Evolutionary conservation across 1,140 invertebrate genomes (phyloP), one percentile per base, ranked within the genome.

Genomic region (Leptinotarsa undecemlineata): DNA sequence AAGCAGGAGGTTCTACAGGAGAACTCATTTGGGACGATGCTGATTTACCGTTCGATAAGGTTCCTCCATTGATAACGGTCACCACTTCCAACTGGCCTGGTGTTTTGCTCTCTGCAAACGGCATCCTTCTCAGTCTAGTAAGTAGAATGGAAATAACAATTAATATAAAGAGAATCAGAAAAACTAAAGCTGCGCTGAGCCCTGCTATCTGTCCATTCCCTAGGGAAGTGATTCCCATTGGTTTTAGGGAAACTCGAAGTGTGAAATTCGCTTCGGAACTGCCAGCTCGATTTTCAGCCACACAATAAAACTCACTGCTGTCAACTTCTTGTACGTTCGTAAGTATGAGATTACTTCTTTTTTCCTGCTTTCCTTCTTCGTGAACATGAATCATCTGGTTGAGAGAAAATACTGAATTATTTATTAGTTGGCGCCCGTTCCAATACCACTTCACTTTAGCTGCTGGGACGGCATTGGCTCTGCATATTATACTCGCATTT

Each of bases 261-360:
- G 95, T 96, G 81, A 96, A 96, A 83, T 97, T 97, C 1, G 94
- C 93, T 86, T 96, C 93, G n/a, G 94, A 93, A 81, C 91, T 94
- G 3, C 97, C 97, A 13, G 94, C 96, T 71, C 92, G 90, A 85
- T 98, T 98, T 82, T 96, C 93, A 17, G 95, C 95, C 1, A 95
- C 91, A 84, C 96, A 98, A 80, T 93, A 93, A 86, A 98, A 98
- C 79, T 95, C 94, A 33, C 92, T 94, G 33, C 93, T 92, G 83
- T 98, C 96, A 6, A 93, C 90, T 82, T 96, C 93, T 82, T 94
- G 93, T 15, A 95, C 93, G 82, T 96, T 94, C 33, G 93, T 95
- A 68, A 98, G 88, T 33, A 96, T 89, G 63, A 99, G 87, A 5
- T 90, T 90, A 68, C 94, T 96, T 61, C 88, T 90, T 84, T 94